Evolutionary conservation across 2,888 invertebrate genomes (phyloP).

Genomic region (Apomyelois bistriatella): DNA sequence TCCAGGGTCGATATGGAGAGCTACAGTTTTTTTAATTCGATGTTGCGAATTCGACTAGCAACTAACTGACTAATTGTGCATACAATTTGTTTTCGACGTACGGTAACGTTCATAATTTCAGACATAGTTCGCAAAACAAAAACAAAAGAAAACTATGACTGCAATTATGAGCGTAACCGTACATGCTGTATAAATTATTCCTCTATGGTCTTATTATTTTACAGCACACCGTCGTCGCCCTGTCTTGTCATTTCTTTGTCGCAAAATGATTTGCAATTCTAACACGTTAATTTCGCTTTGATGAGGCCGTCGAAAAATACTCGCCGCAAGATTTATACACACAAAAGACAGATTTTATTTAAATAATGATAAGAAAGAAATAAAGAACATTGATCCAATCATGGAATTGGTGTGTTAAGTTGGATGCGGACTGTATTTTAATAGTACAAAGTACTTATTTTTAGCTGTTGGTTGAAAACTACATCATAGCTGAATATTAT

Average conservation of each 20-base stretch:
- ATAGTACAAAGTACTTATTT: too few species aligned
- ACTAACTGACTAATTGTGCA: too few species aligned
- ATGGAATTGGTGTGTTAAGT: not conserved
- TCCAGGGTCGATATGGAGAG: too few species aligned
- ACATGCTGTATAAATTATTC: not conserved
- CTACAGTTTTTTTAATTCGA: too few species aligned
- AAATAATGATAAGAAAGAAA: constrained; percentile 14
- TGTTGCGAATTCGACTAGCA: too few species aligned
- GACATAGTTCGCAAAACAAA: too few species aligned
- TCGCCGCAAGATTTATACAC: constrained; percentile 41
- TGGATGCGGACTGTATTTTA: not conserved
- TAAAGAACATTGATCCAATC: constrained; percentile 5
- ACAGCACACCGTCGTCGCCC: constrained; percentile 53
- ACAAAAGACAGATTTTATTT: not conserved
- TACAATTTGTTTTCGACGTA: too few species aligned
- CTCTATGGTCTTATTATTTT: not conserved
- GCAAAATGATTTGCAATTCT: constrained; percentile 75
- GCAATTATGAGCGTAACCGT: too few species aligned
- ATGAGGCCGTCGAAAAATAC: constrained; percentile 74
- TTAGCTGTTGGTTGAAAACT: too few species aligned
- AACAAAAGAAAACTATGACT: too few species aligned
- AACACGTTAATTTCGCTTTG: constrained; percentile 77
- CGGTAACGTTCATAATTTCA: too few species aligned
- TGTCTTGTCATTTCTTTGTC: constrained; percentile 69
- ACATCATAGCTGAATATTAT: too few species aligned